Evolutionary conservation across 2,797 vertebrate genomes (phyloP).

Genomic region (Protonibea diacanthus): DNA sequence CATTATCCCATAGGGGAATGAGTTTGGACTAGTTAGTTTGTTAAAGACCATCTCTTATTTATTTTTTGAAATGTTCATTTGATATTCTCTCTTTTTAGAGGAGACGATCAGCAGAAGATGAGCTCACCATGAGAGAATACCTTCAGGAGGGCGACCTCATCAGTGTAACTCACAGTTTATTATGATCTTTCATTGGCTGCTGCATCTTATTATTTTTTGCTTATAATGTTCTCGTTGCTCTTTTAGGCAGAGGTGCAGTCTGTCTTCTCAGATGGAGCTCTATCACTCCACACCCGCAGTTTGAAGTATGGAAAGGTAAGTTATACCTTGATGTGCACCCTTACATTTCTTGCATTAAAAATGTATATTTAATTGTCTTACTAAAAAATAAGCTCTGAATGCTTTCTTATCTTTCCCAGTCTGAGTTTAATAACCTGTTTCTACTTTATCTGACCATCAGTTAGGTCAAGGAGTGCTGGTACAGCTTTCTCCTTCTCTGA

Average conservation of each 20-base stretch:
- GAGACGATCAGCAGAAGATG: slow-evolving; percentile 94
- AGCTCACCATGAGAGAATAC: slow-evolving; percentile 97
- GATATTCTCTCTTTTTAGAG: slow-evolving; percentile 84
- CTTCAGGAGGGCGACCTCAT: slow-evolving; percentile 97
- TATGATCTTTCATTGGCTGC: background rate
- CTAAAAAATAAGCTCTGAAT: background rate
- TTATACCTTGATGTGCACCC: background rate
- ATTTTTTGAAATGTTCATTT: background rate
- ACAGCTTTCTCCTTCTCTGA: slow-evolving; percentile 94
- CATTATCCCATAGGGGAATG: background rate
- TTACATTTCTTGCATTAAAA: background rate
- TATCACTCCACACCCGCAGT: slow-evolving; percentile 96
- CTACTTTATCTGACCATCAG: slow-evolving; percentile 69
- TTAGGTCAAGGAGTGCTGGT: slow-evolving; percentile 96
- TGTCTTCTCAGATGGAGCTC: slow-evolving; percentile 94
- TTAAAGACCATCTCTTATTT: background rate
- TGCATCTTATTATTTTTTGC: background rate
- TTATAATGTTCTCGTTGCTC: background rate
- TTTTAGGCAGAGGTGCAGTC: slow-evolving; percentile 97
- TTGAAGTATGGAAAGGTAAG: slow-evolving; percentile 97
- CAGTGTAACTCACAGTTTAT: slow-evolving; percentile 88
- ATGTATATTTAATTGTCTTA: background rate
- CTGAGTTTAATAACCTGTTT: background rate
- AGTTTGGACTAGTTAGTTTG: background rate
- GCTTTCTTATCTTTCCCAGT: background rate